Conservation (phyloP, 2,797 vertebrate genomes). For the Xiphorhynchus erythropygius region DNA sequence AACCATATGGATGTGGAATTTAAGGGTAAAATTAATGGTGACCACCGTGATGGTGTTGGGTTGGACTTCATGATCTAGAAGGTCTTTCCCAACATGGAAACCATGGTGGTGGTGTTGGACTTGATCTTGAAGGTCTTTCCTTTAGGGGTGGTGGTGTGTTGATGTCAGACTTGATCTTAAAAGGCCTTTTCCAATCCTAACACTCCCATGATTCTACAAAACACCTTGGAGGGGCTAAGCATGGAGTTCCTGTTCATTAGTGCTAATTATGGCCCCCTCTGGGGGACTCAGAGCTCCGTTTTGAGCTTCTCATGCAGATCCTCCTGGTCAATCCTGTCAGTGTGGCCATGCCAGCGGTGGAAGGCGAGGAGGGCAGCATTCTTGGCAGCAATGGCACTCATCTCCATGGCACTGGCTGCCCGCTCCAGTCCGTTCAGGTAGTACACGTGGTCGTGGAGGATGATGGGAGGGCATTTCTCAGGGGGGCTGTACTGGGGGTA, state of each 20-base stretch:
- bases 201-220: accelerated
- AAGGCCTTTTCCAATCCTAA: neutral
- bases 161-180: neutral
- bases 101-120: neutral
- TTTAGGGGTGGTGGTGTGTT: neutral
- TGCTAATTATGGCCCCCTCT: neutral
- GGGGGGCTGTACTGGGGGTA: slow-evolving; percentile 84
- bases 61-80: neutral
- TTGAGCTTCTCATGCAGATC: slow-evolving; percentile 86
- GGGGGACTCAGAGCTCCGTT: slow-evolving; percentile 82
- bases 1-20: accelerated
- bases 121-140: neutral
- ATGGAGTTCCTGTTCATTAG: accelerated
- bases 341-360: slow-evolving; percentile 85
- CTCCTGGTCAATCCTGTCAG: slow-evolving; percentile 85
- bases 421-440: slow-evolving; percentile 89
- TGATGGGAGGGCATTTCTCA: slow-evolving; percentile 80
- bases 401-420: slow-evolving; percentile 91
- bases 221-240: neutral
- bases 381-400: slow-evolving; percentile 87
- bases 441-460: slow-evolving; percentile 86
- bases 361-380: slow-evolving; percentile 88
- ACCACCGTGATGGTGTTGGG: neutral
- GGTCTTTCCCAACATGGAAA: neutral
- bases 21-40: neutral